A percentile compares a stretch with the other conserved stretches of the same genome.
Conservation (phyloP, 2,113 vertebrate species). For the Conger conger region DNA sequence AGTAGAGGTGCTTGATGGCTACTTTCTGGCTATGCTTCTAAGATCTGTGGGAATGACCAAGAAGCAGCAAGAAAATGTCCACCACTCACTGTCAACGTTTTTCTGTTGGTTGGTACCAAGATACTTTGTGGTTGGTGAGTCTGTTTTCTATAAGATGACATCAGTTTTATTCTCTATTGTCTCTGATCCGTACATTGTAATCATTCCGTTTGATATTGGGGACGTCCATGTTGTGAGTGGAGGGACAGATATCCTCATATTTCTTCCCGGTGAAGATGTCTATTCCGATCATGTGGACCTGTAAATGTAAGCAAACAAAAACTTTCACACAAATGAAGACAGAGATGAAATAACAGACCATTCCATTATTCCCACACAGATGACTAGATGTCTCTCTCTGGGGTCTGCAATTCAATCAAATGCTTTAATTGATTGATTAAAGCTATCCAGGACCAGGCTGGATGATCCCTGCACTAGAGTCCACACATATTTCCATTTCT, state of each 20-base stretch:
- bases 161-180: not conserved
- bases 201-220: conserved; percentile 88
- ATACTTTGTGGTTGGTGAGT: no score
- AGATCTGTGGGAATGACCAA: no score
- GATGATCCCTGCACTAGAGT: no score
- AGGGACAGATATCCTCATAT: conserved; percentile 89
- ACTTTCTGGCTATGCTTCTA: no score
- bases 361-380: not conserved
- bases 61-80: no score
- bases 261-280: conserved; percentile 90
- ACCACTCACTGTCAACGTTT: no score
- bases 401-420: no score
- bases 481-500: no score
- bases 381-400: not conserved
- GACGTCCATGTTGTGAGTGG: conserved; percentile 91
- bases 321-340: not conserved
- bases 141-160: not conserved
- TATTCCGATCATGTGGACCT: conserved; percentile 90
- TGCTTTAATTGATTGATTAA: no score
- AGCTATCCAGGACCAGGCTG: no score
- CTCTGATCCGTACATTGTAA: conserved; percentile 72
- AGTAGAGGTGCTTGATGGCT: not conserved
- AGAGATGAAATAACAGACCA: not conserved
- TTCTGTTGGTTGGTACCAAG: no score
- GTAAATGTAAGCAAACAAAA: not conserved